These are phyloP conservation scores for Aphidius gifuensis DNA, from an alignment of 1,140 invertebrate species.

Conservation along the genomic window DNA sequence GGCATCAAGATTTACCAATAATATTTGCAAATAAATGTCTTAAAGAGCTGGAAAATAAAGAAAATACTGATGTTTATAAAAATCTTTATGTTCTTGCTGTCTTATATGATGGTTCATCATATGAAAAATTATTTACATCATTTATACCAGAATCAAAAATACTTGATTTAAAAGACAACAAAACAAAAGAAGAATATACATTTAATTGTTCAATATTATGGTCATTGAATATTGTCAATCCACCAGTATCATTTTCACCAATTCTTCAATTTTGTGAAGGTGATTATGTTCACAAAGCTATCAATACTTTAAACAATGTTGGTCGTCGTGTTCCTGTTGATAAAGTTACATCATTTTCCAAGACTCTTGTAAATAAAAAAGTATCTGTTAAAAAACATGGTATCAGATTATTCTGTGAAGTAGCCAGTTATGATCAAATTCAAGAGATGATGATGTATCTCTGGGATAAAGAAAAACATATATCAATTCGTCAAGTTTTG, in stretches of 20 bases:
- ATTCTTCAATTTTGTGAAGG: slow-evolving; percentile 28
- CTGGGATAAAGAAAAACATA: slow-evolving; percentile 30
- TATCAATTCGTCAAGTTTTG: slow-evolving; percentile 36
- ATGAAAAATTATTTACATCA: slow-evolving; percentile 29
- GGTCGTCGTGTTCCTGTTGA: slow-evolving; percentile 14
- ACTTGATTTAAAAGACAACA: slow-evolving; percentile 12
- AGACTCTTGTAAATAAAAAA: slow-evolving; percentile 22
- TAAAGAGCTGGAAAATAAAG: slow-evolving; percentile 12
- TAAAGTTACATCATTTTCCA: slow-evolving; percentile 26
- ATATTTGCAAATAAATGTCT: slow-evolving; percentile 30
- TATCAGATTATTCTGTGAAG: slow-evolving; percentile 32
- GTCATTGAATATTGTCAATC: slow-evolving; percentile 24
- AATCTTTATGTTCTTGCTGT: slow-evolving; percentile 23
- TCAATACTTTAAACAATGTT: slow-evolving; percentile 19
- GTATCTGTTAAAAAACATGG: slow-evolving; percentile 39
- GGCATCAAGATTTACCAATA: slow-evolving; percentile 43
- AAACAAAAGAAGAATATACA: slow-evolving; percentile 5
- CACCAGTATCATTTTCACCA: slow-evolving; percentile 30
- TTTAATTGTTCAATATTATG: neutral
- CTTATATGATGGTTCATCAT: slow-evolving; percentile 29
- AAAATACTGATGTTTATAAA: neutral
- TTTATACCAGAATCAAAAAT: slow-evolving; percentile 20
- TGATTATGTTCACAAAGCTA: slow-evolving; percentile 30
- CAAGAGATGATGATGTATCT: slow-evolving; percentile 19
- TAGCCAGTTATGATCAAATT: slow-evolving; percentile 24